A percentile compares a stretch with the other conserved stretches of the same genome.
These are phyloP conservation scores for Mola mola DNA, from an alignment of 2,113 vertebrate species.

Conservation along the genomic window DNA sequence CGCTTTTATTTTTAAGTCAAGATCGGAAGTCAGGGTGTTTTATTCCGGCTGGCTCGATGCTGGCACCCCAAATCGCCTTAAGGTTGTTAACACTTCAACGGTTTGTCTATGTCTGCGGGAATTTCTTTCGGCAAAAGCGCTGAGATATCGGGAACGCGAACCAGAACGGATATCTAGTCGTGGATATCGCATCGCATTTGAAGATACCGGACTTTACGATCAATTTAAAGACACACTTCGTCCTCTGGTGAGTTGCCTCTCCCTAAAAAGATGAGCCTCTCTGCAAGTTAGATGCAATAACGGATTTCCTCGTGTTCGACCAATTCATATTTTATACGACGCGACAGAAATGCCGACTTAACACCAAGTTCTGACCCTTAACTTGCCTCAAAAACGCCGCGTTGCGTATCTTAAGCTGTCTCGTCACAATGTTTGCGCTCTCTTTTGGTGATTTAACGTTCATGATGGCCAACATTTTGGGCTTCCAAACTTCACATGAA, in stretches of 20 bases:
- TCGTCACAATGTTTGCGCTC: not conserved
- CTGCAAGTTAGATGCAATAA: slow-evolving; percentile 71
- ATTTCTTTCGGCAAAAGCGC: slow-evolving; percentile 17
- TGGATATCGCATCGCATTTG: not conserved
- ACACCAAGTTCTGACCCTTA: not conserved
- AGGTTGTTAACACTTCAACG: slow-evolving; percentile 54
- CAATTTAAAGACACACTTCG: slow-evolving; percentile 9
- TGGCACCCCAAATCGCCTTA: slow-evolving; percentile 69
- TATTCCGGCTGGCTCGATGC: slow-evolving; percentile 8
- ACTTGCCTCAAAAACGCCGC: not conserved
- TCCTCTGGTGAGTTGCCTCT: slow-evolving; percentile 71
- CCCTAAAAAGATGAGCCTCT: slow-evolving; percentile 57
- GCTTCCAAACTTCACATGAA: slow-evolving; percentile 40
- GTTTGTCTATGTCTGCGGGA: slow-evolving; percentile 44
- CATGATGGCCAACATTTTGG: not conserved
- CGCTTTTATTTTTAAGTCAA: slow-evolving; percentile 46
- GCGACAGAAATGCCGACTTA: not conserved
- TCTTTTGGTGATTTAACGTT: not conserved
- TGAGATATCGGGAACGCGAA: not conserved
- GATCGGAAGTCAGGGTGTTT: slow-evolving; percentile 21
- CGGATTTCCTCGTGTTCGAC: slow-evolving; percentile 65
- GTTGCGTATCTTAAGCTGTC: fast-evolving
- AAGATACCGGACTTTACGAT: not conserved
- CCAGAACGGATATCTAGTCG: not conserved
- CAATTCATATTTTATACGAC: slow-evolving; percentile 3